phyloP scores from a whole-genome alignment of 2,797 vertebrate species.

The Acropternis orthonyx region DNA sequence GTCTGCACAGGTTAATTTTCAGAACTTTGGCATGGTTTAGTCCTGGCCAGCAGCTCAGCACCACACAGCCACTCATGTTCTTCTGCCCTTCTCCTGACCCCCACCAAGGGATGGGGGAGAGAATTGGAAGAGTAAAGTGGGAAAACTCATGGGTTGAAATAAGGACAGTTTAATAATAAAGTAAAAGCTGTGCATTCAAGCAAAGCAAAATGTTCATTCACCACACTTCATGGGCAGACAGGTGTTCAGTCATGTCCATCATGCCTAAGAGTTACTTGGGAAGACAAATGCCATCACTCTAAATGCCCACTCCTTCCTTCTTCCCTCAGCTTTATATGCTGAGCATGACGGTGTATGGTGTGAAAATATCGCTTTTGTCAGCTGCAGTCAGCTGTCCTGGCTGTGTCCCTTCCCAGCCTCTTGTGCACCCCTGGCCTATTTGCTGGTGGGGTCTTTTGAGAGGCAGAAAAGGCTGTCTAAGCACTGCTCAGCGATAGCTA shows the following conservation, averaged over 20 bases:
- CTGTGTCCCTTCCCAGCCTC: not conserved
- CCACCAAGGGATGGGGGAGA: not conserved
- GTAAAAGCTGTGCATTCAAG: not conserved
- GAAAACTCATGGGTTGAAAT: not conserved
- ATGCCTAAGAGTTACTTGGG: not conserved
- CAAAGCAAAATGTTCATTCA: not conserved
- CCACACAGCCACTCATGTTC: not conserved
- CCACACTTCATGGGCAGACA: not conserved
- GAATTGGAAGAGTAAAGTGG: not conserved
- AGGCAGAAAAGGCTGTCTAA: not conserved
- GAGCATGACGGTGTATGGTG: not conserved
- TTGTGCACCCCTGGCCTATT: not conserved
- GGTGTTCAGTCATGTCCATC: not conserved
- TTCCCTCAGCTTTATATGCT: not conserved
- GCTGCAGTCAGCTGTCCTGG: not conserved
- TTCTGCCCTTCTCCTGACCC: not conserved
- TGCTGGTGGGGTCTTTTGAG: not conserved
- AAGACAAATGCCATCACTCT: not conserved
- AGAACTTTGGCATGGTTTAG: too few species aligned
- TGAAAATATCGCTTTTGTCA: not conserved
- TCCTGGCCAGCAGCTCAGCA: not conserved
- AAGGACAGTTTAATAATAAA: not conserved
- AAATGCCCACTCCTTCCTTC: not conserved
- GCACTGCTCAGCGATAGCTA: not conserved
- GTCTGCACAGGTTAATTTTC: too few species aligned